Base-by-base conservation (phyloP, 2,113 vertebrate genomes). In the Carassius carassius region DNA sequence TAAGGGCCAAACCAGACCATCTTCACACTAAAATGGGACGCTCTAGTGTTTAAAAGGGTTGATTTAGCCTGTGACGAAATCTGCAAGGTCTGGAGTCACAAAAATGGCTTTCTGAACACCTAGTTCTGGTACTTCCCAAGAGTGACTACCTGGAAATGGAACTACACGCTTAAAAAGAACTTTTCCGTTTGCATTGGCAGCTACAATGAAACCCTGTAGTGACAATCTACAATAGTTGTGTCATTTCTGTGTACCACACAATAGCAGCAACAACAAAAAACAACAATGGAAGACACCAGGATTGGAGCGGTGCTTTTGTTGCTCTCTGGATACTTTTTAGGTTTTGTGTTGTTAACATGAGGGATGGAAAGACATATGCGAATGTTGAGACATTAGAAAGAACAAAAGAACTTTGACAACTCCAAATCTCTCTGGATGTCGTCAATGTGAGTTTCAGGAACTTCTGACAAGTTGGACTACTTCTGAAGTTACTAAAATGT, bases 1-100 rank as follows among this genome's bases (percentile, higher is more conserved):
- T 84, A 84, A 51, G 19, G 44, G 83, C 13, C 74, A 81, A 72
- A 75, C 54, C 56, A 19, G 44, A 56, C 25, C 49, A 84, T 29
- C 72, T 58, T 72, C 78, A 58, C 44, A 21, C 49, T 12, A 21
- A 41, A 83, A 77, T 35, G 73, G 70, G 83, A 62, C 35, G 47
- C 51, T 77, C 44, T 82, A 23, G 47, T 0, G 10, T 47, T 12
- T 12, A 12, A 47, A 47, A 47, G 44, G 11, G 49, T 56, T 35
- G 16, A 54, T 21, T 75, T 25, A 75, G 54, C 6, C 3, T 9
- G 11, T 23, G 69, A 21, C 9, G 3, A 21, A 72, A 72, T 37
- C 13, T 41, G 2, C 5, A 65, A 14, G 12, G 23, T 44, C 35
- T 41, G 1, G n/a, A 51, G n/a, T 75, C 32, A 17, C 51, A 69